phyloP scores from a whole-genome alignment of 2,113 vertebrate genomes.

The Aix galericulata region DNA sequence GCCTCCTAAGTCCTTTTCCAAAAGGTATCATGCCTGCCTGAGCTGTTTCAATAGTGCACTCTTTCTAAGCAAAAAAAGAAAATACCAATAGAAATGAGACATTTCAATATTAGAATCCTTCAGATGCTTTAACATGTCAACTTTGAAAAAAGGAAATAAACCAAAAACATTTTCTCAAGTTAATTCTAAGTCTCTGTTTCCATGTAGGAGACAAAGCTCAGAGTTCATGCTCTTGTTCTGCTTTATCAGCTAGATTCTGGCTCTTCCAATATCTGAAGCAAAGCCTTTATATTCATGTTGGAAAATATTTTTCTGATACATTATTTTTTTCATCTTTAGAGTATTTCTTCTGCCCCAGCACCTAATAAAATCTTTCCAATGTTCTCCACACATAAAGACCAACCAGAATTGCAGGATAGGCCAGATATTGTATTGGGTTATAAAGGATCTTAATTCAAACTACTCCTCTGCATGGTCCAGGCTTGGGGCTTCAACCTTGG shows the following conservation, averaged over 20 bases:
- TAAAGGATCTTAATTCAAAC: background rate
- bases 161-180: background rate
- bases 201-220: background rate
- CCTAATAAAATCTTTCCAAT: background rate
- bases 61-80: background rate
- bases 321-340: background rate
- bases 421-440: background rate
- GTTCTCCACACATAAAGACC: background rate
- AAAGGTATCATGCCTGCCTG: accelerated
- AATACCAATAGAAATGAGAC: background rate
- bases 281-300: background rate
- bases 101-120: background rate
- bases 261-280: background rate
- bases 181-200: background rate
- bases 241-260: background rate
- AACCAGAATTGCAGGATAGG: background rate
- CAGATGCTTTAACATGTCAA: background rate
- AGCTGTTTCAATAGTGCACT: background rate
- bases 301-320: accelerated
- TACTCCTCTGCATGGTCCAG: background rate
- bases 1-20: background rate
- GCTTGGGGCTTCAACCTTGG: background rate
- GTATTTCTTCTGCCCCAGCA: background rate
- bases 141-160: background rate
- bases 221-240: background rate